Base-by-base conservation (phyloP, 2,888 invertebrate genomes). In the Aporophyla lueneburgensis region DNA sequence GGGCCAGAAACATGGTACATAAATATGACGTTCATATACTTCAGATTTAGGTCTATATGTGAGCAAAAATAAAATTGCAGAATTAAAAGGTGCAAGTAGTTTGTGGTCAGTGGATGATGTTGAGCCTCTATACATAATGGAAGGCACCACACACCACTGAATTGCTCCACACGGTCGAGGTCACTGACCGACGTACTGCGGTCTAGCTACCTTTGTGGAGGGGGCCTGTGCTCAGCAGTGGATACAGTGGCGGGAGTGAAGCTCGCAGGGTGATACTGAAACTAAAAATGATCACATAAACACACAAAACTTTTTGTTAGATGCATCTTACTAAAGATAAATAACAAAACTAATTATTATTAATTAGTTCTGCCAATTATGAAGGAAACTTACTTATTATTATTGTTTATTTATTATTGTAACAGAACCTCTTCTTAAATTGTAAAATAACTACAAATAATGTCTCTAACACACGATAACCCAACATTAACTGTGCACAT, bases 391-490 rank as follows among this genome's bases (percentile, higher is more conserved):
- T 27, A 21, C 14, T 27, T 5, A 7, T 40, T 40, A 7, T 46
- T 12, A 46, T 46, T 12, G 43, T 12, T 46, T 46, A 10, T 10
- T 46, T 10, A 10, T 27, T 3, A n/a, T 51, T 54, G 6, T 58
- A 58, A 58, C 56, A 58, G 5, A 43, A 27, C 14, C 5, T 72
- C n/a, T 56, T 72, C 10, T 12, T 49, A 40, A 14, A n/a, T 51
- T 74, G 1, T 10, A 27, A 1, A 53, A 19, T 10, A 12, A 21
- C 6, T 43, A 51, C 43, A 21, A 27, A 46, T 69, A 62, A 66
- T 74, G 65, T 69, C 83, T 83, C 67, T 71, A 71, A 79, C 84
- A 83, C 80, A 79, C 74, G 67, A 71, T 74, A 79, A 71, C 71
- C 71, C 67, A 71, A 83, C 40, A 68, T 56, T 12, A 53, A 65